phyloP scores from a whole-genome alignment of 1,140 invertebrate species.

The Brachionus rubens region DNA sequence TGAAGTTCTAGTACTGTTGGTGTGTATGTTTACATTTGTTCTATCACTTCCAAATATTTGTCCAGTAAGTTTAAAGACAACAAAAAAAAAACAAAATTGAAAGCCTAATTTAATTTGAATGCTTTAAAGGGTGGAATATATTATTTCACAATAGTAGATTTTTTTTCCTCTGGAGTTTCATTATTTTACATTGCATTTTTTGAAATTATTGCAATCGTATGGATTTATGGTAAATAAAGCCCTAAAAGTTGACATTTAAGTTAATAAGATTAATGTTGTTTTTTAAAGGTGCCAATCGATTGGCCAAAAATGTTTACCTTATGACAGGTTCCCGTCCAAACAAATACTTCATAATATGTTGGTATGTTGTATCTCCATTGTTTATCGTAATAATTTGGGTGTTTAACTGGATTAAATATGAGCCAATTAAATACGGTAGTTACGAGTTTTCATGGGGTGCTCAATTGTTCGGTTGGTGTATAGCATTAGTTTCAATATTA shows the following conservation, averaged over 20 bases:
- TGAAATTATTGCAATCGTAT: slow-evolving; percentile 81
- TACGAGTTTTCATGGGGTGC: slow-evolving; percentile 80
- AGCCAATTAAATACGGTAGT: slow-evolving; percentile 70
- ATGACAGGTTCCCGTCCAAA: slow-evolving; percentile 78
- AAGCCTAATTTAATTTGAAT: not conserved
- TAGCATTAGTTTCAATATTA: slow-evolving; percentile 75
- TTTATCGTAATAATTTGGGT: slow-evolving; percentile 71
- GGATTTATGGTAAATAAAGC: slow-evolving; percentile 76
- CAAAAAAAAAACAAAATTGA: not conserved
- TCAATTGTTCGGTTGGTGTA: slow-evolving; percentile 77
- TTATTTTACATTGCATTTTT: slow-evolving; percentile 87
- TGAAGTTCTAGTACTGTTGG: slow-evolving; percentile 76
- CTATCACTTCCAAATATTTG: slow-evolving; percentile 67
- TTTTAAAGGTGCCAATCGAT: slow-evolving; percentile 68
- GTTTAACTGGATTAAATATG: slow-evolving; percentile 78
- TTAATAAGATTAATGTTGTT: slow-evolving; percentile 35
- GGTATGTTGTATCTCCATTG: slow-evolving; percentile 74
- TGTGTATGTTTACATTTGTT: slow-evolving; percentile 76
- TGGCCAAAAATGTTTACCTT: slow-evolving; percentile 76
- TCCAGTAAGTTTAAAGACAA: slow-evolving; percentile 20
- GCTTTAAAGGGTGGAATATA: slow-evolving; percentile 80
- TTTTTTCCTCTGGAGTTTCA: slow-evolving; percentile 82
- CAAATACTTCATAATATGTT: slow-evolving; percentile 77
- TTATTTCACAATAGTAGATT: slow-evolving; percentile 85
- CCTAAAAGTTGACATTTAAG: slow-evolving; percentile 2